Evolutionary conservation across 2,797 vertebrate genomes (phyloP).

Genomic region (Labroides dimidiatus): DNA sequence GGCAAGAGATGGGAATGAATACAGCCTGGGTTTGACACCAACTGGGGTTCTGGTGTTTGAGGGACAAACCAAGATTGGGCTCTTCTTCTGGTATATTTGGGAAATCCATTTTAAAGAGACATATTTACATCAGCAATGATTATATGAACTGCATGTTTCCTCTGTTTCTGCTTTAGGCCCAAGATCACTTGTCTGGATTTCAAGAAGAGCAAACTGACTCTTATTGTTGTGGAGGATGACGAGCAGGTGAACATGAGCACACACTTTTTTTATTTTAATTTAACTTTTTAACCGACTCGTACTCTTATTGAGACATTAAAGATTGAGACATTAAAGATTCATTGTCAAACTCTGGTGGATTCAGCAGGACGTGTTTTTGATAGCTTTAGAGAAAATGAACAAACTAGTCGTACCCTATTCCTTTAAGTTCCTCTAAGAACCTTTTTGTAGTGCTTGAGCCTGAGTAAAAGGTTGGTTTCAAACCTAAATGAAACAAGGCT

Average conservation of each 20-base stretch:
- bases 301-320: neutral
- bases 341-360: neutral
- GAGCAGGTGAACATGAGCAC: constrained; percentile 87
- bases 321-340: neutral
- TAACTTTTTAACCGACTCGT: neutral
- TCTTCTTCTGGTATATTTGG: constrained; percentile 94
- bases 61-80: constrained; percentile 97
- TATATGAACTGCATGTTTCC: neutral
- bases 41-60: constrained; percentile 99
- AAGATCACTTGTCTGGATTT: constrained; percentile 99
- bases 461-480: constrained; percentile 16
- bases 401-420: neutral
- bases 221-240: constrained; percentile 98
- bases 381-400: neutral
- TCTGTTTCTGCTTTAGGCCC: constrained; percentile 84
- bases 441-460: constrained; percentile 13
- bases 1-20: constrained; percentile 98
- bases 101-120: neutral
- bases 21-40: constrained; percentile 96
- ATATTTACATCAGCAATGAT: neutral
- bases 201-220: constrained; percentile 95
- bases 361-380: neutral
- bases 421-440: neutral
- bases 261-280: neutral
- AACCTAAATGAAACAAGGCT: constrained; percentile 43